phyloP scores from a whole-genome alignment of 2,797 vertebrate genomes.

The Amphiprion clarkii region DNA sequence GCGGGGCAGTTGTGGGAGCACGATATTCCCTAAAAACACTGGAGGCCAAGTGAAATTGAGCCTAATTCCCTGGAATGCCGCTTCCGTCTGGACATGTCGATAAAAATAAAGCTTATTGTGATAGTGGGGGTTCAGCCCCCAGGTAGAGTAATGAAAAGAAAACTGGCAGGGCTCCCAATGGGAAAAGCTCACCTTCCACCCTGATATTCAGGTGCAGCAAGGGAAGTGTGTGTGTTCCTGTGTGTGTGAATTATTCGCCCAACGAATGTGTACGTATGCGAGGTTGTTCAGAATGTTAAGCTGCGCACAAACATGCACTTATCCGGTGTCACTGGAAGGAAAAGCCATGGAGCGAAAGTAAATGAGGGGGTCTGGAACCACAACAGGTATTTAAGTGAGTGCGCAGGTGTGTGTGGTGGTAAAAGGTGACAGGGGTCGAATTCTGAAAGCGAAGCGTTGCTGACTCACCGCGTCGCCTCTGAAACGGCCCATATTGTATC shows the following conservation, averaged over 20 bases:
- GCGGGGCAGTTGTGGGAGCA: conserved; percentile 56
- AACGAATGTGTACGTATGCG: conserved; percentile 13
- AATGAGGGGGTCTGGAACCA: conserved; percentile 62
- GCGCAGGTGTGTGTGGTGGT: conserved; percentile 58
- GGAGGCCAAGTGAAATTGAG: conserved; percentile 84
- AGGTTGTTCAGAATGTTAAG: conserved; percentile 44
- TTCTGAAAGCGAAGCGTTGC: neutral
- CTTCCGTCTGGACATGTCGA: conserved; percentile 82
- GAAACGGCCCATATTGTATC: neutral
- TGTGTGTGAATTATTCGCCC: conserved; percentile 1
- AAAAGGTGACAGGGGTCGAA: conserved; percentile 31
- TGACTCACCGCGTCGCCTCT: neutral
- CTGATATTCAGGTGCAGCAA: conserved; percentile 48
- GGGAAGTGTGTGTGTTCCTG: conserved; percentile 24
- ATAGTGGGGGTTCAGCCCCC: conserved; percentile 76
- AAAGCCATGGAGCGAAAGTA: conserved; percentile 61
- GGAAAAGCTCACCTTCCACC: conserved; percentile 71
- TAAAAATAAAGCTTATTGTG: conserved; percentile 86
- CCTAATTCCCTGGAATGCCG: conserved; percentile 87
- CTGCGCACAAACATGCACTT: conserved; percentile 58
- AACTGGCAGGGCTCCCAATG: conserved; percentile 75
- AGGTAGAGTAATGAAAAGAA: conserved; percentile 83
- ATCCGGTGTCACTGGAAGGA: conserved; percentile 38
- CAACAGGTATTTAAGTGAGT: conserved; percentile 64
- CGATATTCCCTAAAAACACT: conserved; percentile 80